Evolutionary conservation across 2,113 vertebrate genomes (phyloP), one percentile per base, ranked within the genome.

Genomic region (Laterallus jamaicensis): DNA sequence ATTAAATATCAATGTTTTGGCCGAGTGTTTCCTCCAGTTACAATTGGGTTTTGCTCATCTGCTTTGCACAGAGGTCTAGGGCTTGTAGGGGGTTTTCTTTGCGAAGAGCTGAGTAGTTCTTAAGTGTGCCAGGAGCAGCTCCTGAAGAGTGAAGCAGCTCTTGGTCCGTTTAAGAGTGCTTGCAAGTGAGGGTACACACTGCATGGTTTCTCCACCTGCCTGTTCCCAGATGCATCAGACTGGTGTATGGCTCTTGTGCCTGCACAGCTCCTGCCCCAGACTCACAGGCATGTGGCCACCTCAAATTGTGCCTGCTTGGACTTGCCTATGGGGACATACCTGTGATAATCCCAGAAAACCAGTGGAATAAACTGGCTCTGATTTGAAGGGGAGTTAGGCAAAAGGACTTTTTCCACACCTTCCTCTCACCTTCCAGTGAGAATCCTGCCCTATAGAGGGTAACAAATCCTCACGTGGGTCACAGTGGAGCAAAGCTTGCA

Each of bases 381-480:
- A 56, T 58, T 52, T 37, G 28, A 42, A 59, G 52, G 32, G 37
- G 2, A 1, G 11, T 71, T 50, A 78, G 42, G 42, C 15, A 19
- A 32, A 54, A 68, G 35, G 18, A 39, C 24, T 50, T 67, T 31
- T 62, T 67, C 28, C 10, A 37, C 31, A 19, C 26, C 17, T 63
- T 31, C 25, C 5, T 59, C n/a, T 29, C 11, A 12, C 21, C 13
- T 73, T 81, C 31, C 35, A 31, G 29, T n/a, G 74, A 66, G 47
- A 35, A 25, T 52, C 26, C n/a, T 19, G 56, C 32, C 37, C 35
- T 56, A 21, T 17, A 15, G 67, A 4, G 6, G 14, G 29, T 52
- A 42, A 16, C 12, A 63, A 68, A n/a, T 18, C 29, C 35, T 69
- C 64, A 5, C 0, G 0, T 28, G 54, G 63, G 5, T 55, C 49